Conservation (phyloP, 2,888 invertebrate genomes). For the Caenorhabditis uteleia region DNA sequence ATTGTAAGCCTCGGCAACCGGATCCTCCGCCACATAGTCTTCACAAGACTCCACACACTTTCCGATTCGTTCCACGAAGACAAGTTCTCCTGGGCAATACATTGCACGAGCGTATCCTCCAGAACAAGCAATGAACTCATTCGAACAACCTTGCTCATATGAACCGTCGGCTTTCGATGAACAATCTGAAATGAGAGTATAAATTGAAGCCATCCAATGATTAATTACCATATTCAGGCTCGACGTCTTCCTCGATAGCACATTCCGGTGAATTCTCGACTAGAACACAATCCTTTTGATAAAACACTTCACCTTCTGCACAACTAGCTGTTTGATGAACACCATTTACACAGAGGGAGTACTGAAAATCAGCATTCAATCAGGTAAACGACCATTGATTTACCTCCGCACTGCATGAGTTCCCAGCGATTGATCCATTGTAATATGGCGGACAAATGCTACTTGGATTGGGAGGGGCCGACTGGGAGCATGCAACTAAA, state of each 20-base stretch:
- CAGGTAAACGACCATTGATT: background rate
- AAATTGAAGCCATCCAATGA: background rate
- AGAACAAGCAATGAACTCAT: conserved; percentile 19
- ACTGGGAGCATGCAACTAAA: conserved; percentile 2
- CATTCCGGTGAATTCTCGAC: conserved; percentile 27
- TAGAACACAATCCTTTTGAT: conserved; percentile 11
- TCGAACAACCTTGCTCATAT: conserved; percentile 6
- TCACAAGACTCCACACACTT: conserved; percentile 28
- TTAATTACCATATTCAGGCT: background rate
- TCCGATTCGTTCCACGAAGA: conserved; percentile 9
- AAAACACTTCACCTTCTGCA: conserved; percentile 23
- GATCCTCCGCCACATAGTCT: background rate
- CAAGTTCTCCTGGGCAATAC: conserved; percentile 20
- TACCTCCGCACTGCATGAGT: conserved; percentile 26
- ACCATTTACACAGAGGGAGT: conserved; percentile 27
- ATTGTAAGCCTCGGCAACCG: background rate
- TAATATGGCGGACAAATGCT: conserved; percentile 13
- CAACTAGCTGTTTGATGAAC: conserved; percentile 16
- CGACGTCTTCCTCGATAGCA: conserved; percentile 3
- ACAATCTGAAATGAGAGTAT: conserved; percentile 15
- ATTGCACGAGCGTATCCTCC: conserved; percentile 12
- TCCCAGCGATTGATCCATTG: conserved; percentile 26
- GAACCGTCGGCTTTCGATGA: conserved; percentile 10
- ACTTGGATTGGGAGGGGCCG: conserved; percentile 3
- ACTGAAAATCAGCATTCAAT: conserved; percentile 13